Conservation (phyloP, 2,113 vertebrate species). For the Rhineura floridana region DNA sequence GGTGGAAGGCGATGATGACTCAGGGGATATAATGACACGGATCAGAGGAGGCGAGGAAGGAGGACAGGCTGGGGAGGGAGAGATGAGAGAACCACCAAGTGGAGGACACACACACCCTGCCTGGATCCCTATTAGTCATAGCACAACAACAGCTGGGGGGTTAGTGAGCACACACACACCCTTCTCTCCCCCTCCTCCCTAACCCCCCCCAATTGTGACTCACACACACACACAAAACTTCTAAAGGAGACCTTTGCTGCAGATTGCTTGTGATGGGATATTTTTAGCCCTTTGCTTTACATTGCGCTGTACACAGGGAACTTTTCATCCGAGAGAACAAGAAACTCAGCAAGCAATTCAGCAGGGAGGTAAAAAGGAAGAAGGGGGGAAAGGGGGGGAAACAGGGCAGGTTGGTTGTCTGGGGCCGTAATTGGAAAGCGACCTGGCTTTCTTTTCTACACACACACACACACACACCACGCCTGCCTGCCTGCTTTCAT, state of each 20-base stretch:
- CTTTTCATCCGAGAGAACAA: neutral
- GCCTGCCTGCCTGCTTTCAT: neutral
- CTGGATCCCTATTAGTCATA: conserved; percentile 21
- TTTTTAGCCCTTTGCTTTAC: neutral
- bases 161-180: neutral
- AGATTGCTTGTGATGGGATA: neutral
- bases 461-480: neutral
- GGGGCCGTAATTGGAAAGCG: neutral
- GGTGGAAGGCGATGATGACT: conserved; percentile 49
- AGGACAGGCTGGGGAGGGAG: conserved; percentile 49
- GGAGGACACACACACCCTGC: neutral
- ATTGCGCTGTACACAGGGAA: neutral
- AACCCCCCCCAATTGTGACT: conserved; percentile 53
- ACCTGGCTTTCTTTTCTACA: neutral
- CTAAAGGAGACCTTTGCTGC: neutral
- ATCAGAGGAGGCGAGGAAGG: conserved; percentile 63
- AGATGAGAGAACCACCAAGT: conserved; percentile 39
- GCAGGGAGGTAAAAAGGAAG: neutral
- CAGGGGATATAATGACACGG: conserved; percentile 38
- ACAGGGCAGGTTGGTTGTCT: neutral
- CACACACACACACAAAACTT: conserved; percentile 16
- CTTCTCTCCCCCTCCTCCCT: neutral
- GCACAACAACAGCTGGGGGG: conserved; percentile 41
- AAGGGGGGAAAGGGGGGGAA: too few relatives aligned
- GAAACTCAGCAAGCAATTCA: neutral